A percentile compares a stretch with the other conserved stretches of the same genome.
These are phyloP conservation scores for Quadroppia sp. DNA, from an alignment of 2,888 invertebrate genomes.

Conservation along the genomic window DNA sequence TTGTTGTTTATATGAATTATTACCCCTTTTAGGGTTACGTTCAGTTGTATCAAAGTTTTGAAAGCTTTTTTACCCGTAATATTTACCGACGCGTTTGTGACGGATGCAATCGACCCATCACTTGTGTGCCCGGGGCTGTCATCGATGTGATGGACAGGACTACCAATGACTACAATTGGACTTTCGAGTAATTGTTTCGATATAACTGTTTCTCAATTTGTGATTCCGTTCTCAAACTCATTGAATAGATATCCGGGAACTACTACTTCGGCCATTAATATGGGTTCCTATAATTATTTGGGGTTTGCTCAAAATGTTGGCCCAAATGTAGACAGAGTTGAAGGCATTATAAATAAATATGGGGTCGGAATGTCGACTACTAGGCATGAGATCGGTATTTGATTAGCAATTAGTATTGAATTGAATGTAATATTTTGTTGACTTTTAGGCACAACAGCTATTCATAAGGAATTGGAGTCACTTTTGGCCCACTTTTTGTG, in stretches of 20 bases:
- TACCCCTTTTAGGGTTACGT: slow-evolving; percentile 52
- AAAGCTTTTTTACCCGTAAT: slow-evolving; percentile 72
- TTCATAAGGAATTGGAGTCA: slow-evolving; percentile 53
- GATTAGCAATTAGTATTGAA: not conserved
- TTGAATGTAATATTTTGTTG: not conserved
- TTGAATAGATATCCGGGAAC: slow-evolving; percentile 67
- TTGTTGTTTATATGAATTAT: not conserved
- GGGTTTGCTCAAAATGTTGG: slow-evolving; percentile 85
- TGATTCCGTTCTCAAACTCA: no score
- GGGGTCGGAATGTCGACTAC: slow-evolving; percentile 72
- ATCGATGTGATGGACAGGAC: slow-evolving; percentile 76
- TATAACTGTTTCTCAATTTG: no score
- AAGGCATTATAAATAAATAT: slow-evolving; percentile 63
- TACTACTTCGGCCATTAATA: slow-evolving; percentile 75
- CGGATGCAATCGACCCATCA: slow-evolving; percentile 91
- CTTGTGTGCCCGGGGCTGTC: slow-evolving; percentile 84
- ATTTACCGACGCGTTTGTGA: slow-evolving; percentile 87
- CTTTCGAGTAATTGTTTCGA: slow-evolving; percentile 65
- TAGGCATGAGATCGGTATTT: slow-evolving; percentile 65
- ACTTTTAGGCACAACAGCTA: slow-evolving; percentile 49
- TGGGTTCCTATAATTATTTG: slow-evolving; percentile 97
- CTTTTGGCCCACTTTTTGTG: slow-evolving; percentile 57
- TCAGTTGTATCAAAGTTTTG: slow-evolving; percentile 55
- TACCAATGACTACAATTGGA: slow-evolving; percentile 85
- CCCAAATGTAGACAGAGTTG: slow-evolving; percentile 69